Base-by-base conservation (phyloP, 2,113 vertebrate genomes). In the Cyprinodon brontotheroides region DNA sequence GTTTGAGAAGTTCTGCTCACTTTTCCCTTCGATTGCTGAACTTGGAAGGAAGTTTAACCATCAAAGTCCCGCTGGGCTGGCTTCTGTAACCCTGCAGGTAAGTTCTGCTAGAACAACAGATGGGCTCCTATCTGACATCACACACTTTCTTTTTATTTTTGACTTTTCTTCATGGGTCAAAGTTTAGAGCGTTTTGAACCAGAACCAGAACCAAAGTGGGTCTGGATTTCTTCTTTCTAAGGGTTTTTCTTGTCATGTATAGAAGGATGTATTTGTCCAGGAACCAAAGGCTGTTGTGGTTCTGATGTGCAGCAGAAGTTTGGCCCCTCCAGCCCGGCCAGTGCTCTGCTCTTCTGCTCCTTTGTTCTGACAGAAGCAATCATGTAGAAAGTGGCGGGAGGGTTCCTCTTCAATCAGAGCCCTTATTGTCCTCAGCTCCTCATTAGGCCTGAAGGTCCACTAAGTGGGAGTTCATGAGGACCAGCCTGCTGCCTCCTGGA, bases 1-100 rank as follows among this genome's bases (percentile, higher is more conserved):
- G 77, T 94, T 94, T 92, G 89, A 93, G 81, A 89, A 91, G 83
- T 92, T 76, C 17, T 13, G 14, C 80, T 90, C 91, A 93, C 82
- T 93, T 17, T 89, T 87, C 61, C 65, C 70, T 78, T 77, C 78
- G 62, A 75, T 74, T 87, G 75, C 81, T 83, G 60, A 74, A 83
- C 84, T 80, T 86, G 90, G 90, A 91, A 89, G 65, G 41, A 65
- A 36, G 77, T 38, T 36, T 43, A 8, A 2, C 39, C 11, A 53
- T 63, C 66, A 85, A 80, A 84, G 86, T 83, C 62, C 72, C 43
- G 1, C 29, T 14, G 89, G 87, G 67, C 82, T 71, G 72, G 73
- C 70, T 63, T 84, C 77, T 68, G 50, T 73, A 73, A 84, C 75
- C 77, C 50, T 57, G 50, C 50, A 57, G 50, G 50, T 57, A 57